Conservation (phyloP, 2,113 vertebrate genomes). For the Brachyhypopomus occidentalis region DNA sequence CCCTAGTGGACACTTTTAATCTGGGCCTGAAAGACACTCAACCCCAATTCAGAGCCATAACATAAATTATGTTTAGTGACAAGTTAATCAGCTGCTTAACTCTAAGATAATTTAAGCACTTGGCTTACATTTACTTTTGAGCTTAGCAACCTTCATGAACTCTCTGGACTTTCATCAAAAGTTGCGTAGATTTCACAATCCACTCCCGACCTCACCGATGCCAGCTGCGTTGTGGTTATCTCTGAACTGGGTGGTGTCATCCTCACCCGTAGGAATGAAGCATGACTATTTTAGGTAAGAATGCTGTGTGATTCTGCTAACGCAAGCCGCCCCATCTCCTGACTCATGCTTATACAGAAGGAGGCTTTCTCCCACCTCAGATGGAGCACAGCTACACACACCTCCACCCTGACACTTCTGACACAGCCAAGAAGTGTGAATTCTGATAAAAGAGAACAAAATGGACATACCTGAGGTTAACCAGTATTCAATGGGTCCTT, state of each 20-base stretch:
- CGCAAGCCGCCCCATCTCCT: conserved; percentile 16
- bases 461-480: background rate
- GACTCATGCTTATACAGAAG: conserved; percentile 6
- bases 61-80: background rate
- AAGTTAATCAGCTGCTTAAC: background rate
- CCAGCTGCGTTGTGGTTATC: background rate
- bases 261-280: conserved; percentile 21
- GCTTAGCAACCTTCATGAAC: background rate
- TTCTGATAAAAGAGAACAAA: background rate
- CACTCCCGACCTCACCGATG: background rate
- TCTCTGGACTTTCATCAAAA: background rate
- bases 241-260: conserved; percentile 34
- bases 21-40: background rate
- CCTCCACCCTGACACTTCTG: background rate
- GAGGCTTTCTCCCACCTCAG: conserved; percentile 9
- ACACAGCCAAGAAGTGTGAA: background rate
- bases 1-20: conserved; percentile 12
- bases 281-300: conserved; percentile 16
- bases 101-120: background rate
- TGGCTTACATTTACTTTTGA: background rate
- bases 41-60: background rate
- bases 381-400: background rate
- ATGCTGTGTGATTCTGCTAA: conserved; percentile 14
- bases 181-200: background rate
- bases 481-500: background rate